Conservation (phyloP, 2,797 vertebrate species). For the Melanotaenia trifasciata region DNA sequence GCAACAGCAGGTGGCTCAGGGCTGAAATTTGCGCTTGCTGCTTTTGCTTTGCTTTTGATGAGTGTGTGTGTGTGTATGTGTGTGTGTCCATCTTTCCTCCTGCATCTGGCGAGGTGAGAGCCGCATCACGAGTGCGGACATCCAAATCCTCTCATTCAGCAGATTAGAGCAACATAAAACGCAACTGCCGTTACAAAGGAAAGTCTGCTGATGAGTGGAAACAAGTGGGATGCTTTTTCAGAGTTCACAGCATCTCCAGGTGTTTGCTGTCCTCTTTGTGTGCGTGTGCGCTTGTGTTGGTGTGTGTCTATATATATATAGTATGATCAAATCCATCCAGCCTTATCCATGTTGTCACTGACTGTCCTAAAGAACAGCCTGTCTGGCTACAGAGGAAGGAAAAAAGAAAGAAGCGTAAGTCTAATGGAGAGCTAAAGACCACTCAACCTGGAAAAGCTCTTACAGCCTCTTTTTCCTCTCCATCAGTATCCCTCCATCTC, state of each 20-base stretch:
- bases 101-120: constrained; percentile 66
- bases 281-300: constrained; percentile 5
- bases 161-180: constrained; percentile 68
- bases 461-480: constrained; percentile 1
- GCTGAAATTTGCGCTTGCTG: constrained; percentile 77
- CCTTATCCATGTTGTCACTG: constrained; percentile 14
- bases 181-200: constrained; percentile 62
- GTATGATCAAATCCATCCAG: constrained; percentile 12
- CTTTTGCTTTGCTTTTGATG: constrained; percentile 31
- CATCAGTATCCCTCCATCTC: constrained; percentile 28
- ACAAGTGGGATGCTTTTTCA: constrained; percentile 43
- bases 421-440: constrained; percentile 68
- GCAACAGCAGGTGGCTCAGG: constrained; percentile 88
- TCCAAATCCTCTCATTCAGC: constrained; percentile 68
- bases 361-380: constrained; percentile 34
- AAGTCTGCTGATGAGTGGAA: constrained; percentile 60
- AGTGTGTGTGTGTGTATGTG: constrained; percentile 24
- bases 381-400: constrained; percentile 16
- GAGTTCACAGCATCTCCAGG: constrained; percentile 56
- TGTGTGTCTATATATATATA: constrained; percentile 10
- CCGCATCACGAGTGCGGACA: constrained; percentile 59
- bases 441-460: constrained; percentile 69
- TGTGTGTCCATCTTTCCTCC: constrained; percentile 36
- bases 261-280: constrained; percentile 43
- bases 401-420: constrained; percentile 47